Conservation (phyloP, 2,113 vertebrate species). For the Elanoides forficatus region DNA sequence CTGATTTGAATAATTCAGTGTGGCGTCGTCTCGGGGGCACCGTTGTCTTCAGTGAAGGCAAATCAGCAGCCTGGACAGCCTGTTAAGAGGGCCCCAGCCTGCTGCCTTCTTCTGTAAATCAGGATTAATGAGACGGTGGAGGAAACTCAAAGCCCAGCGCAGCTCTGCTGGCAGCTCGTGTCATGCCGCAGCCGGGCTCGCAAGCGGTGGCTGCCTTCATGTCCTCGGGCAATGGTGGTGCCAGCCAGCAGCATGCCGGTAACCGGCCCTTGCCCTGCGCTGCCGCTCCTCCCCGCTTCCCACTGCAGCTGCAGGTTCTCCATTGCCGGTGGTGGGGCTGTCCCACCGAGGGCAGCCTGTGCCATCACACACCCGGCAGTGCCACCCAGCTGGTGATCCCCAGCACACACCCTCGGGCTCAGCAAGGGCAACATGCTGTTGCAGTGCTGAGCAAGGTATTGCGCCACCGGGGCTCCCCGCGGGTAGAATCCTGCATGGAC, state of each 20-base stretch:
- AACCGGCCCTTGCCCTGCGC: not conserved
- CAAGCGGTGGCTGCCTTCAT: not conserved
- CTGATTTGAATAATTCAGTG: conserved; percentile 86
- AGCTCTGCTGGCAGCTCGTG: conserved; percentile 47
- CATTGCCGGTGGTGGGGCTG: not conserved
- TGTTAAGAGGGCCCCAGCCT: conserved; percentile 78
- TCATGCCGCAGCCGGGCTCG: not conserved
- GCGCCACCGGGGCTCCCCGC: accelerated
- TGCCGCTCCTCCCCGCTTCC: accelerated
- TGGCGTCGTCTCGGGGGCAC: conserved; percentile 82
- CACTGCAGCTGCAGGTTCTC: accelerated
- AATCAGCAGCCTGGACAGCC: conserved; percentile 79
- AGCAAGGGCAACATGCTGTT: accelerated
- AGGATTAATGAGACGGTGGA: conserved; percentile 87
- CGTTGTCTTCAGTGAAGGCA: conserved; percentile 80
- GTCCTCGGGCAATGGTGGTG: conserved; percentile 55
- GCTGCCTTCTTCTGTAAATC: conserved; percentile 87
- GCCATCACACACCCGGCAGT: not conserved
- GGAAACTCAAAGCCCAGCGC: conserved; percentile 69
- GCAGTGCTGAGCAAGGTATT: not conserved
- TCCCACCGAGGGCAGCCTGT: not conserved
- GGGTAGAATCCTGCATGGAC: not conserved
- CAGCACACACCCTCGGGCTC: accelerated
- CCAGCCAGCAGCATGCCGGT: conserved; percentile 23
- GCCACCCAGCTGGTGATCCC: accelerated